Percentiles rank a stretch among this genome's conserved stretches.
Conservation (phyloP, 2,113 vertebrate genomes). For the Peromyscus maniculatus region DNA sequence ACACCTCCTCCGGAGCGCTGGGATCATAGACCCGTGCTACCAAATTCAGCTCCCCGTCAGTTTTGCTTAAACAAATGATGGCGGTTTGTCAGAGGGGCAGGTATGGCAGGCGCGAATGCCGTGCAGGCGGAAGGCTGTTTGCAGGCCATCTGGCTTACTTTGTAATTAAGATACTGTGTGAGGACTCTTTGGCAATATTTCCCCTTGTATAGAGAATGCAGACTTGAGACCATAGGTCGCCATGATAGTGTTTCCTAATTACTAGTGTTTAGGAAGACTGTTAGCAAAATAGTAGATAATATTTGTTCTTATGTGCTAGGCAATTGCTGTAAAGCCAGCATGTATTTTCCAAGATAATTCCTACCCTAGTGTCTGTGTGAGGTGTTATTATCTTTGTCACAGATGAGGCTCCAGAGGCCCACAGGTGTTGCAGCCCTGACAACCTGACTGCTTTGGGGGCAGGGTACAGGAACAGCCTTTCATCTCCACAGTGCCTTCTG, state of each 20-base stretch:
- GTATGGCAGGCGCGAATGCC: background rate
- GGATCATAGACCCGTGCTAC: background rate
- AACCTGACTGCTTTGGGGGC: too few relatives aligned
- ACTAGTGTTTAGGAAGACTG: constrained; percentile 1
- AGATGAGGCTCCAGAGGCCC: background rate
- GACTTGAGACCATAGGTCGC: background rate
- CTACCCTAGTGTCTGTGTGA: background rate
- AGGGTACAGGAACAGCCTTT: background rate
- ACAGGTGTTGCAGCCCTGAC: fast-evolving
- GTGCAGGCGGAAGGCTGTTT: background rate
- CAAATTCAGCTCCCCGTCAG: background rate
- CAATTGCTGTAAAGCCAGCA: background rate
- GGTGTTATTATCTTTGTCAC: background rate
- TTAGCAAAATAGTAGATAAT: background rate
- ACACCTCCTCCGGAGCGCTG: too few relatives aligned
- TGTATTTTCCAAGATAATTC: background rate
- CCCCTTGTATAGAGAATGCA: background rate
- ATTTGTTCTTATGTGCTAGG: background rate
- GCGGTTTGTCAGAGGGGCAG: background rate
- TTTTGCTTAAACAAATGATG: constrained; percentile 2
- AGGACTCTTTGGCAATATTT: background rate
- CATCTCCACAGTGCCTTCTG: background rate
- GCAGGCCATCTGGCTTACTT: background rate
- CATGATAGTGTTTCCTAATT: background rate
- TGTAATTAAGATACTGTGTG: constrained; percentile 36